phyloP scores from a whole-genome alignment of 2,888 invertebrate species.

The Troides aeacus region DNA sequence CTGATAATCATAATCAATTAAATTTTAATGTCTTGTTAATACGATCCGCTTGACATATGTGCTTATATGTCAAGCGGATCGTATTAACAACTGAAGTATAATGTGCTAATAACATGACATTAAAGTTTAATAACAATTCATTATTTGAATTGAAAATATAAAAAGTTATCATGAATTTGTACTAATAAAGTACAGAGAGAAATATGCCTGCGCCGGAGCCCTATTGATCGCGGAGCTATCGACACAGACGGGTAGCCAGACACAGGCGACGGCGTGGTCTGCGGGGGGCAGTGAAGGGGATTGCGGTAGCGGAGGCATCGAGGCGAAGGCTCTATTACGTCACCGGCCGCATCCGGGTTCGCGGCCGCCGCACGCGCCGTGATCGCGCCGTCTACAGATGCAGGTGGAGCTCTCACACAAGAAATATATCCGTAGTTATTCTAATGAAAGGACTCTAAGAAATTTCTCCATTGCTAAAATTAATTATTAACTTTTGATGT shows the following conservation, averaged over 20 bases:
- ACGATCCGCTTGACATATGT: too few relatives aligned
- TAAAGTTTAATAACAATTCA: too few relatives aligned
- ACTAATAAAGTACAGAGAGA: background rate
- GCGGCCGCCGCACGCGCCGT: conserved; percentile 67
- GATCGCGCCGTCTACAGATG: conserved; percentile 30
- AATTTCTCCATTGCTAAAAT: background rate
- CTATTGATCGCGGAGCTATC: conserved; percentile 49
- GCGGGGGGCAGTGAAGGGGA: conserved; percentile 34
- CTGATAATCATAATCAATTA: too few relatives aligned
- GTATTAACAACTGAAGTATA: too few relatives aligned
- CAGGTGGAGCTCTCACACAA: conserved; percentile 42
- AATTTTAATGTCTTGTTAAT: too few relatives aligned
- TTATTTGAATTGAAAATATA: background rate
- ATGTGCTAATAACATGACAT: too few relatives aligned
- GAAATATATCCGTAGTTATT: conserved; percentile 1
- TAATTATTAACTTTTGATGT: background rate
- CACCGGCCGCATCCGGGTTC: conserved; percentile 75
- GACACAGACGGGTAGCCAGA: conserved; percentile 70
- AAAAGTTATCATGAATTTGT: background rate
- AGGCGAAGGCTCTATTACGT: conserved; percentile 70
- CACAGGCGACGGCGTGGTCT: conserved; percentile 39
- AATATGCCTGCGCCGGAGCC: conserved; percentile 31
- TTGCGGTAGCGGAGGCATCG: conserved; percentile 31
- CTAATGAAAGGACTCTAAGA: conserved; percentile 1
- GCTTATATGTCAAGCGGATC: too few relatives aligned